These are phyloP conservation scores for Lepus timidus DNA, from an alignment of 2,113 vertebrate genomes.

Conservation along the genomic window DNA sequence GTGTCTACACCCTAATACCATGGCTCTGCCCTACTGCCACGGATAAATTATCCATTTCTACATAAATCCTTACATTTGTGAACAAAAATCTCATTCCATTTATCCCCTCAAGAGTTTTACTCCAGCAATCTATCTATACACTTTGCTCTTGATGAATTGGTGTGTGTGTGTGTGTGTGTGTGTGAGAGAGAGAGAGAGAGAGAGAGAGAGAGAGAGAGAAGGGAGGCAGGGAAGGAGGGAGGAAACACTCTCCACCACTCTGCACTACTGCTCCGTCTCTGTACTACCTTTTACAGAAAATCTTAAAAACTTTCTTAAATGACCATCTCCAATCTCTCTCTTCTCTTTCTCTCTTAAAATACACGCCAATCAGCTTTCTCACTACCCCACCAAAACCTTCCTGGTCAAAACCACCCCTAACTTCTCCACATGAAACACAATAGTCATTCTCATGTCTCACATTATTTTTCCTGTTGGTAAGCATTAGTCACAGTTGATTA, in stretches of 20 bases:
- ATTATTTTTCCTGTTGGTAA: background rate
- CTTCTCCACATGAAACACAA: background rate
- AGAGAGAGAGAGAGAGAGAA: too few species aligned
- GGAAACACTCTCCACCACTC: background rate
- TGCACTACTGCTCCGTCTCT: background rate
- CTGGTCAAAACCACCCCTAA: background rate
- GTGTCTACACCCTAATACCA: background rate
- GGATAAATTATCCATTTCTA: background rate
- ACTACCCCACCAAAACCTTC: background rate
- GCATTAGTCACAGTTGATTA: background rate
- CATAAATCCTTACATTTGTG: background rate
- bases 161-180: background rate
- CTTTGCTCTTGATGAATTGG: background rate
- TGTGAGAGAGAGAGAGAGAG: too few species aligned
- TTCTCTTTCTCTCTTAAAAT: constrained; percentile 35
- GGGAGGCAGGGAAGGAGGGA: too few species aligned
- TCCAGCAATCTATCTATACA: background rate
- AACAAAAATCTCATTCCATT: background rate
- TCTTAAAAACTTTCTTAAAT: constrained; percentile 4
- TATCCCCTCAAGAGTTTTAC: background rate
- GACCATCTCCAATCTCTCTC: constrained; percentile 10
- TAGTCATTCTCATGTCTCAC: background rate
- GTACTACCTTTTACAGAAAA: constrained; percentile 43
- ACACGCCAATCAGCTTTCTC: background rate
- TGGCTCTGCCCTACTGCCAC: background rate